Evolutionary conservation across 2,888 invertebrate genomes (phyloP).

Genomic region (Spatulosminthurus flaviceps): DNA sequence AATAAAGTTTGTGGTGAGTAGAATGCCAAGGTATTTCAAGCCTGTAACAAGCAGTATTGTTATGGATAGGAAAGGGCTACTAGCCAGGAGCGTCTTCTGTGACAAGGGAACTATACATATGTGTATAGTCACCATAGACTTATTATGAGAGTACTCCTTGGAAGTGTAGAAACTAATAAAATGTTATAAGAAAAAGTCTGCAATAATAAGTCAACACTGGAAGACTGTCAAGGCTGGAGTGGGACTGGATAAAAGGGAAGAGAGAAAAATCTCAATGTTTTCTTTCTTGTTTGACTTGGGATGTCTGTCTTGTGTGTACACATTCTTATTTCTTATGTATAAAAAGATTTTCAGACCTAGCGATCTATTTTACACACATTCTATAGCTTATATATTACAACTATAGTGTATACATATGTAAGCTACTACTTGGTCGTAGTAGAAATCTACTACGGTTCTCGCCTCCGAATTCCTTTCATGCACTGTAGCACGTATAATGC

Average conservation of each 20-base stretch:
- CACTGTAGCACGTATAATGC: background rate
- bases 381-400: no score
- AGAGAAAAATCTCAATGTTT: slow-evolving; percentile 19
- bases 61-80: background rate
- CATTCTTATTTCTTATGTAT: background rate
- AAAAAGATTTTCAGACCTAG: background rate
- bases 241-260: background rate
- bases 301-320: background rate
- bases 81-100: no score
- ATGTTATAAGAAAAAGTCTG: no score
- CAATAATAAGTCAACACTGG: background rate
- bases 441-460: no score
- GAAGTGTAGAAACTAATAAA: no score
- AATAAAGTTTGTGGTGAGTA: slow-evolving; percentile 7
- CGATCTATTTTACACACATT: no score
- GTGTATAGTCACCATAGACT: no score
- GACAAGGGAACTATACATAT: no score
- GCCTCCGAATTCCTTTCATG: slow-evolving; percentile 4
- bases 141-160: no score
- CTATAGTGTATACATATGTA: no score
- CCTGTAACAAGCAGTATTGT: background rate
- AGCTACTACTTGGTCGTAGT: no score
- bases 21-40: background rate
- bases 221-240: no score
- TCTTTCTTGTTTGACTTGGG: slow-evolving; percentile 15